Conservation (phyloP, 2,797 vertebrate genomes). For the Diplodus sargus region DNA sequence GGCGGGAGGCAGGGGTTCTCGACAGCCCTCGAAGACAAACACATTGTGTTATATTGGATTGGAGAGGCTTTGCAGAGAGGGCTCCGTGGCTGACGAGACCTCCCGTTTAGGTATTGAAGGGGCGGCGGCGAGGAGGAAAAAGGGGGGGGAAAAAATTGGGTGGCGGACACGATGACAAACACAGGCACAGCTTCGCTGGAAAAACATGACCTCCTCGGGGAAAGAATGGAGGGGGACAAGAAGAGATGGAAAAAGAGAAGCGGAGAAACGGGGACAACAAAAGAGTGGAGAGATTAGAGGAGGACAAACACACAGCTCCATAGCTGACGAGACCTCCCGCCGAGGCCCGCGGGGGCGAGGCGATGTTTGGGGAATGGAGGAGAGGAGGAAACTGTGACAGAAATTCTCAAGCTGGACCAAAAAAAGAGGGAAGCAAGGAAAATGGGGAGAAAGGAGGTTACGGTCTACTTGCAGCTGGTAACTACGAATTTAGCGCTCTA, state of each 20-base stretch:
- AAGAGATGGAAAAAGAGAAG: slow-evolving; percentile 27
- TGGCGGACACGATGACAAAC: slow-evolving; percentile 44
- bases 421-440: slow-evolving; percentile 5
- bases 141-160: not conserved
- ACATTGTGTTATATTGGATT: slow-evolving; percentile 28
- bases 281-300: slow-evolving; percentile 41
- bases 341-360: slow-evolving; percentile 39
- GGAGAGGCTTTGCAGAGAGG: slow-evolving; percentile 20
- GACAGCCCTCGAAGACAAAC: slow-evolving; percentile 31
- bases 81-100: slow-evolving; percentile 29
- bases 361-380: slow-evolving; percentile 43
- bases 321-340: slow-evolving; percentile 57
- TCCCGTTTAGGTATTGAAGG: slow-evolving; percentile 38
- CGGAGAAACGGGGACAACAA: slow-evolving; percentile 26
- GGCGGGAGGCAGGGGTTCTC: slow-evolving; percentile 16
- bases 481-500: not conserved
- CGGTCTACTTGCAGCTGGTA: not conserved
- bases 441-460: not conserved
- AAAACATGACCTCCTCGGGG: slow-evolving; percentile 49
- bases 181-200: slow-evolving; percentile 49
- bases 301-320: slow-evolving; percentile 54
- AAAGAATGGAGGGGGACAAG: slow-evolving; percentile 22
- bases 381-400: slow-evolving; percentile 33
- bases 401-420: slow-evolving; percentile 21
- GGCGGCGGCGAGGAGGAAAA: slow-evolving; percentile 16